Base-by-base conservation (phyloP, 2,113 vertebrate species). In the Pycnonotus jocosus region DNA sequence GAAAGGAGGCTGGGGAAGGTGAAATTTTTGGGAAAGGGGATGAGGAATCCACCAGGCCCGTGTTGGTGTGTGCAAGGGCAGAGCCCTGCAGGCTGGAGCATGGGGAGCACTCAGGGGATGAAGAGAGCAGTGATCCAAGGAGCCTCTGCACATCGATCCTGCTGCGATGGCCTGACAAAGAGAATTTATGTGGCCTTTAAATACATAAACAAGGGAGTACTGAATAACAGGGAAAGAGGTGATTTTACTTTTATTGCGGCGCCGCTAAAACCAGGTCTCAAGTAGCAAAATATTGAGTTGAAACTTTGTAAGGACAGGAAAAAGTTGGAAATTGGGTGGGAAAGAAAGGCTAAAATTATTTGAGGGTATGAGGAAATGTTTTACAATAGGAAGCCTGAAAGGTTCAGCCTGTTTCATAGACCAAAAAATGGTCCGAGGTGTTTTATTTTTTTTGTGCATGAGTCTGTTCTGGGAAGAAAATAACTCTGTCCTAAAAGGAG, bases 91-190 rank as follows among this genome's bases (percentile, higher is more conserved):
- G 4, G 5, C 35, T 13, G 47, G 38, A 45, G 47, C 5, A 3
- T 1, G 0, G 74, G 53, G 19, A 60, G n/a, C 0, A 0, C 35
- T 68, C n/a, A 0, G 0, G 37, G 73, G 48, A 14, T 35, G 71
- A 50, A 31, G 71, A 44, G 22, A 88, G 33, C 68, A 66, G 71
- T 5, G 51, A 71, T 47, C 85, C 6, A 1, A 76, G 73, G 57
- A 69, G 22, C 57, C 42, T 70, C 64, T 58, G 44, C 15, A 3
- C 69, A 45, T 87, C 5, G 10, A 78, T 86, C 42, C 80, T 13
- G 3, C 68, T 6, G 35, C 4, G 2, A 83, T 50, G 76, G 27
- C 35, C 90, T 81, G 62, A 57, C 50, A 83, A 71, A 70, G 74
- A 54, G 72, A 74, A 93, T 94, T 84, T 68, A 88, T 68, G 53